phyloP scores from a whole-genome alignment of 2,888 invertebrate genomes.

The Dryobota labecula region DNA sequence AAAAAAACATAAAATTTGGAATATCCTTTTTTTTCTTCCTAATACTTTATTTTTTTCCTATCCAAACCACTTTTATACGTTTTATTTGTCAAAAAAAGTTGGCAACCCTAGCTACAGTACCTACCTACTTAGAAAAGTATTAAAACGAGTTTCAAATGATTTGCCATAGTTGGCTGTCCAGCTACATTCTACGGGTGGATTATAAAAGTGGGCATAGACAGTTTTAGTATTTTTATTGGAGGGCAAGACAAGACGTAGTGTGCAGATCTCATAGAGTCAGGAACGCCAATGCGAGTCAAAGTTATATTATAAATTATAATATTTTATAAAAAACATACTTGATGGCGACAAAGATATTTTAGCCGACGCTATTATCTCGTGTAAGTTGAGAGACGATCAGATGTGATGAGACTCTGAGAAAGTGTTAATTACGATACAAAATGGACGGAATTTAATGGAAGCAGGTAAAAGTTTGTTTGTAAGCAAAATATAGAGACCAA shows the following conservation, averaged over 20 bases:
- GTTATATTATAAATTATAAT: no score
- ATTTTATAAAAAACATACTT: no score
- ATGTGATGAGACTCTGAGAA: not conserved
- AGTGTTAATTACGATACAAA: not conserved
- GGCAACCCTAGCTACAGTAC: no score
- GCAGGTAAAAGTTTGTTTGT: not conserved
- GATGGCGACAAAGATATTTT: not conserved
- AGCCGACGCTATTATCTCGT: not conserved
- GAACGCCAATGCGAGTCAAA: not conserved
- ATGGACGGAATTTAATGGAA: not conserved
- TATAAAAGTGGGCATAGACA: conserved; percentile 33
- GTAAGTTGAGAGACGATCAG: not conserved
- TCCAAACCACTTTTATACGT: no score
- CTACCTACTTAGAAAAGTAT: conserved; percentile 19
- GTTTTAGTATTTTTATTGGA: conserved; percentile 26
- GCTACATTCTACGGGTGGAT: conserved; percentile 40
- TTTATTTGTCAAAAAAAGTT: no score
- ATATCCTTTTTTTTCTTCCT: no score
- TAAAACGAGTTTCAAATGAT: conserved; percentile 35
- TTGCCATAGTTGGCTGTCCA: conserved; percentile 16
- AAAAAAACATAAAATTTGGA: no score
- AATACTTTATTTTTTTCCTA: no score
- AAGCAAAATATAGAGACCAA: not conserved
- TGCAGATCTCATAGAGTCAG: not conserved
- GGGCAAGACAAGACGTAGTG: not conserved